Percentiles rank a stretch among this genome's conserved stretches.
These are phyloP conservation scores for Ricordea florida DNA, from an alignment of 92 coral and sea anemone genomes.

Conservation along the genomic window DNA sequence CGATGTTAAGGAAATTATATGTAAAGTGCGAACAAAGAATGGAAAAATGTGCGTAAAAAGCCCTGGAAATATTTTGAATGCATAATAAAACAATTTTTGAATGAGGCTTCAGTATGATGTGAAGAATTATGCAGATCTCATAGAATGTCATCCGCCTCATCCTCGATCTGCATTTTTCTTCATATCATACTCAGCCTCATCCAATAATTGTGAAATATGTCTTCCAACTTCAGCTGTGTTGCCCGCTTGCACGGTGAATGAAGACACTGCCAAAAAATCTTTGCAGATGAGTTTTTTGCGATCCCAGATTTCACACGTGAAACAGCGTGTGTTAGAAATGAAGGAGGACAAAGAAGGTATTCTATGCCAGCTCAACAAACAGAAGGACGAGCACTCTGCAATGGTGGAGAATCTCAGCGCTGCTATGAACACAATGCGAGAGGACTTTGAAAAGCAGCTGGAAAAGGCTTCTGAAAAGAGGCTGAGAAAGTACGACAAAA, in stretches of 20 bases:
- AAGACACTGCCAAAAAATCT: slow-evolving; percentile 16
- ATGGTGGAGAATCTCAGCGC: background rate
- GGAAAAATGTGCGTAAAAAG: too few relatives aligned
- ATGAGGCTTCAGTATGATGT: too few relatives aligned
- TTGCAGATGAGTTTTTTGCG: background rate
- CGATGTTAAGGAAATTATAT: too few relatives aligned
- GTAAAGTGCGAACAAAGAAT: too few relatives aligned
- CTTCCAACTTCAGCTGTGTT: background rate
- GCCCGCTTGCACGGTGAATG: background rate
- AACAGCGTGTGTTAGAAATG: background rate
- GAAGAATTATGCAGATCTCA: too few relatives aligned
- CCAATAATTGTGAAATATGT: background rate
- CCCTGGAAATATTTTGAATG: too few relatives aligned
- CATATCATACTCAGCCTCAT: background rate
- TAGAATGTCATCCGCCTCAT: too few relatives aligned
- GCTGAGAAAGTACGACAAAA: background rate
- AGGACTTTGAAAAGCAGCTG: background rate
- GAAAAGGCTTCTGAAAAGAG: background rate
- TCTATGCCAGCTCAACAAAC: background rate
- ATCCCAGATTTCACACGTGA: background rate
- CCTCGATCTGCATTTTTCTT: too few relatives aligned
- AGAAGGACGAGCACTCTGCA: background rate
- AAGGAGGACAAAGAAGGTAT: slow-evolving; percentile 18
- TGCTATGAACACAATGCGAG: background rate
- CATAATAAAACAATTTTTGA: too few relatives aligned